Evolutionary conservation across 2,113 vertebrate genomes (phyloP), one percentile per base, ranked within the genome.

Genomic region (Microcebus murinus): DNA sequence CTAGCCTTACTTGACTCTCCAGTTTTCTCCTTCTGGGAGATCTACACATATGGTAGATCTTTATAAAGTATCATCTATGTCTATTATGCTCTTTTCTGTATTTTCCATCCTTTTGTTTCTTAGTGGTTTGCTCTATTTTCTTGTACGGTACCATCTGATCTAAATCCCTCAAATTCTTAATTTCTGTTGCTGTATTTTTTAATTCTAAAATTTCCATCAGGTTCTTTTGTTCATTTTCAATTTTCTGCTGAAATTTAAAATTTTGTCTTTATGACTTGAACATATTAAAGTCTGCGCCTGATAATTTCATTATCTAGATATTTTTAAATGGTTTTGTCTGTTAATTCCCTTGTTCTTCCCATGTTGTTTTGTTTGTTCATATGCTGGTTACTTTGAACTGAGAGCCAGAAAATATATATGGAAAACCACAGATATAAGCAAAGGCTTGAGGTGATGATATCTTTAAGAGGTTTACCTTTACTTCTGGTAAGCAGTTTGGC

Each of bases 231-330:
- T 65, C 14, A 48, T 70, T 84, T 92, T 77, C 36, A 65, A 76
- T 84, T 91, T 94, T 92, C 83, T 79, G 29, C 61, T 88, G 20
- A n/a, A 70, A 71, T 77, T 91, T 81, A 29, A 42, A 42, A 95
- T 50, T 89, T 50, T 34, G 13, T 85, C n/a, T 71, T 84, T 79
- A 79, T 45, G 31, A 73, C 4, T 57, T 90, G n/a, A 90, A 73
- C 10, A 63, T 55, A 71, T 9, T 77, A 42, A 77, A 87, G 80
- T 84, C 55, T 55, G 25, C 14, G 0, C 23, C 80, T 65, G 45
- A 55, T 71, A 18, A 79, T 36, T 84, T 89, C 79, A 79, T 86
- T 86, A 91, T 17, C 29, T n/a, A 20, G 17, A 52, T 25, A 67
- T 45, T 5, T 81, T 89, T 20, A 83, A 45, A 17, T 45, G 31